Evolutionary conservation across 2,113 vertebrate genomes (phyloP).

Genomic region (Pardalotus punctatus): DNA sequence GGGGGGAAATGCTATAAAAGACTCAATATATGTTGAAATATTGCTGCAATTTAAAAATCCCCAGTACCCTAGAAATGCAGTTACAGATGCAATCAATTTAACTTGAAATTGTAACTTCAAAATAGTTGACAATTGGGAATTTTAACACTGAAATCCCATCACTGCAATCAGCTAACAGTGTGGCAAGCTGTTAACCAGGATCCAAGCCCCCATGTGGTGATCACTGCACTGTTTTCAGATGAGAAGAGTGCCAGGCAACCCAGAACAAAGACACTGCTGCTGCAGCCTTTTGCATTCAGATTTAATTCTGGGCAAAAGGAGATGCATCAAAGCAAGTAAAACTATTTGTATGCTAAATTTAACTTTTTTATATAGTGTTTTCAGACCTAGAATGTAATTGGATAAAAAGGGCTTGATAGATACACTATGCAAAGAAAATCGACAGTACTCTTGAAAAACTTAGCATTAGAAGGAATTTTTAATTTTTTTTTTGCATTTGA

Average conservation of each 20-base stretch:
- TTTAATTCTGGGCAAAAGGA: not conserved
- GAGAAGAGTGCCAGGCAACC: not conserved
- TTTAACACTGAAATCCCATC: not conserved
- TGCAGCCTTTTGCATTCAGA: not conserved
- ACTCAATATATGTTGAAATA: not conserved
- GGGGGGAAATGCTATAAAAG: not conserved
- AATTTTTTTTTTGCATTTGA: not conserved
- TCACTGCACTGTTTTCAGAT: not conserved
- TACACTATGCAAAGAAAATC: not conserved
- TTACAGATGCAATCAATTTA: not conserved
- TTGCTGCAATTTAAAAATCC: not conserved
- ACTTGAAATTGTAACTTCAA: not conserved
- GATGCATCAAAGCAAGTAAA: not conserved
- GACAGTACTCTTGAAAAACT: not conserved
- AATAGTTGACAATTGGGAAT: not conserved
- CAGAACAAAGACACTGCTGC: fast-evolving
- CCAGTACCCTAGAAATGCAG: not conserved
- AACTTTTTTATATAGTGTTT: not conserved
- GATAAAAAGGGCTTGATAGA: not conserved
- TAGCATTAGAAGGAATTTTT: not conserved
- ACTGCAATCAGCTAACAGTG: not conserved
- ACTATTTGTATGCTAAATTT: not conserved
- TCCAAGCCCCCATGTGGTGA: not conserved
- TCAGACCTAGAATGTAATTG: not conserved
- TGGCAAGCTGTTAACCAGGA: not conserved